Conservation (phyloP, 37 sponge, comb jelly and placozoan species). For the Chondrosia reniformis region DNA sequence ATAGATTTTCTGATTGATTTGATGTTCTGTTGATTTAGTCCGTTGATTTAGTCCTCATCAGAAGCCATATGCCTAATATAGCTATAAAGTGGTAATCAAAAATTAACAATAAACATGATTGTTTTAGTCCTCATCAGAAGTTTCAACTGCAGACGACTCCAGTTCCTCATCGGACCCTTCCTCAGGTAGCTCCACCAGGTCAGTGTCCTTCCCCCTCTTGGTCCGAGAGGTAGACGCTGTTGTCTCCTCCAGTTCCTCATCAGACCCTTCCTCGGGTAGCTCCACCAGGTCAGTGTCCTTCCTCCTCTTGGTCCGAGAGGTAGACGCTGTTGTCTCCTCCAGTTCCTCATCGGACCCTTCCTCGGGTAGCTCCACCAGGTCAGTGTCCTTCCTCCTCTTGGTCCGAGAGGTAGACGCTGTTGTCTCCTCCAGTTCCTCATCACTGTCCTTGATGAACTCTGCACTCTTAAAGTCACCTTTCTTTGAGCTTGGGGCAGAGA, state of each 20-base stretch:
- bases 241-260: slow-evolving; percentile 10
- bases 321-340: background rate
- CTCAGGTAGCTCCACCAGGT: slow-evolving; percentile 14
- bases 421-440: slow-evolving; percentile 28
- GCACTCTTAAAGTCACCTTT: slow-evolving; percentile 64
- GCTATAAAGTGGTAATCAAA: background rate
- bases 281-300: slow-evolving; percentile 13
- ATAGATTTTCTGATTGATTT: too few relatives aligned
- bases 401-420: background rate
- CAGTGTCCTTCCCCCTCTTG: background rate
- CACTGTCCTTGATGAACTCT: slow-evolving; percentile 41
- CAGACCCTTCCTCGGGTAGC: background rate
- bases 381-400: background rate
- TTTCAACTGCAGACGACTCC: background rate
- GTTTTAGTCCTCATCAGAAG: background rate
- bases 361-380: slow-evolving; percentile 1
- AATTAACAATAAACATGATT: background rate
- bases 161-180: background rate
- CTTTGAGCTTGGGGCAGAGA: background rate
- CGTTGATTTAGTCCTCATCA: background rate
- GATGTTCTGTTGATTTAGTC: too few relatives aligned
- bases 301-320: background rate
- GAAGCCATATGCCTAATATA: background rate
- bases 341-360: background rate
- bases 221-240: background rate